These are phyloP conservation scores for Tenthredo livida DNA, from an alignment of 2,888 invertebrate genomes.

Conservation along the genomic window DNA sequence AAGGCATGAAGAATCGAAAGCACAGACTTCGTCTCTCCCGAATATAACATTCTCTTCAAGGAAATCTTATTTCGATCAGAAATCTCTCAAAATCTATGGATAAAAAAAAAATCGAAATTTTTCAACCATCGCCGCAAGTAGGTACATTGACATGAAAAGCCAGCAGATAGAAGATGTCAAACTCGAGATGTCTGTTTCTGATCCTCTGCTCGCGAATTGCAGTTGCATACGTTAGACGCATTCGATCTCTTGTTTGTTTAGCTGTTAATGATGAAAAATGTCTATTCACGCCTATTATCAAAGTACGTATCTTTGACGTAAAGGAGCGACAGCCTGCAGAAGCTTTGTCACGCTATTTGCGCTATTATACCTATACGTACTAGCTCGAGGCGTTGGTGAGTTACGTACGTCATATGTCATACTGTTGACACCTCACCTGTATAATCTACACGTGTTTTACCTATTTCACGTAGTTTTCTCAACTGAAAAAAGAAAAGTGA, in stretches of 20 bases:
- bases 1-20: not conserved
- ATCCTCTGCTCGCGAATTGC: not conserved
- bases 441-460: constrained; percentile 23
- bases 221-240: not conserved
- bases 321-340: not conserved
- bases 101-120: not conserved
- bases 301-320: not conserved
- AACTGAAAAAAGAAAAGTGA: not conserved
- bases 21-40: not conserved
- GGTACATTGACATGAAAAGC: not conserved
- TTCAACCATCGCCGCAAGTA: not conserved
- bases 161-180: not conserved
- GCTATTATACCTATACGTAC: not conserved
- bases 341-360: not conserved
- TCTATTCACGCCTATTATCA: not conserved
- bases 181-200: not conserved
- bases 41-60: too few relatives aligned
- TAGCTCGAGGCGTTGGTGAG: constrained; percentile 1
- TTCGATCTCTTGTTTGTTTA: not conserved
- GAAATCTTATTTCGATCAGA: not conserved
- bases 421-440: not conserved
- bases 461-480: constrained; percentile 13
- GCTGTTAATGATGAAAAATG: not conserved
- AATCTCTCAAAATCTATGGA: not conserved
- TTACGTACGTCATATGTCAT: constrained; percentile 6